These are phyloP conservation scores for Halictus quadricinctus DNA, from an alignment of 2,888 invertebrate genomes.

Conservation along the genomic window DNA sequence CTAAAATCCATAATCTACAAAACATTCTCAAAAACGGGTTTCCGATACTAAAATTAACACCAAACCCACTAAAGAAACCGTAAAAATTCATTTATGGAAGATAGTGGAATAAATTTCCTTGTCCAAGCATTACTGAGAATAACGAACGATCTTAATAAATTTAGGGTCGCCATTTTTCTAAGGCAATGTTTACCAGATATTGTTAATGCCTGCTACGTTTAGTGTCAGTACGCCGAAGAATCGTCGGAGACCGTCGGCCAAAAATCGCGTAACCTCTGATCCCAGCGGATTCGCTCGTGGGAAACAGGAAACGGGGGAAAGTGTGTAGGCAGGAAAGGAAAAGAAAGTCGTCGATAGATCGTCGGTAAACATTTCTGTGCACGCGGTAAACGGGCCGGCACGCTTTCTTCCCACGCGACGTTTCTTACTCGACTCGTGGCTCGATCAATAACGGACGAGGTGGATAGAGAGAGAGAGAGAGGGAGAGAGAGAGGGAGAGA, in stretches of 20 bases:
- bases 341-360: slow-evolving; percentile 6
- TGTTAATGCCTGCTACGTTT: too few relatives aligned
- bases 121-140: too few relatives aligned
- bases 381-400: slow-evolving; percentile 63
- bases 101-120: too few relatives aligned
- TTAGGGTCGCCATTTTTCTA: too few relatives aligned
- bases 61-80: too few relatives aligned
- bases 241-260: neutral
- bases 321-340: neutral
- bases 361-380: slow-evolving; percentile 60
- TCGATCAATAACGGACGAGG: slow-evolving; percentile 67
- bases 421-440: slow-evolving; percentile 66
- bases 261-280: neutral
- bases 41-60: neutral
- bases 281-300: neutral
- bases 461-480: slow-evolving; percentile 37
- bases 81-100: too few relatives aligned
- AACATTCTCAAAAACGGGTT: neutral
- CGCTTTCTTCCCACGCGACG: slow-evolving; percentile 72
- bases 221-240: neutral
- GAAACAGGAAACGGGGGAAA: neutral
- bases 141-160: too few relatives aligned
- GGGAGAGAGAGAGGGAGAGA: slow-evolving; percentile 33
- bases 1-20: neutral
- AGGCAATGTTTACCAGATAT: too few relatives aligned